Conservation (phyloP, 2,113 vertebrate genomes). For the Vicugna pacos region DNA sequence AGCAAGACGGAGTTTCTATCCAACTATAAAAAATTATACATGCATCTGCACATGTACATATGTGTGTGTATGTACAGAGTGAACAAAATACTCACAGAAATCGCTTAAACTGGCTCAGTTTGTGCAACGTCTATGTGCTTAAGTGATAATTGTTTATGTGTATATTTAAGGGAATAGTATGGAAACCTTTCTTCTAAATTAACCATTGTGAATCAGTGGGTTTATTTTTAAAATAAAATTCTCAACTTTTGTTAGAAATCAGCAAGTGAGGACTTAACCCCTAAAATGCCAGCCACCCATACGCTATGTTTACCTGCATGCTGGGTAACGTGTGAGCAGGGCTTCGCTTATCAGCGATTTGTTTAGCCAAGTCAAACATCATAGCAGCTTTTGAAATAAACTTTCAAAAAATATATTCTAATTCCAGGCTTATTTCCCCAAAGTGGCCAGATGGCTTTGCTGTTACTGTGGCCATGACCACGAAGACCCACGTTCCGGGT, state of each 20-base stretch:
- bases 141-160: background rate
- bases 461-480: fast-evolving
- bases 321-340: background rate
- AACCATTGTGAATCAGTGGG: background rate
- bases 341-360: background rate
- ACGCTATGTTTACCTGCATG: background rate
- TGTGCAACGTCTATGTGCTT: background rate
- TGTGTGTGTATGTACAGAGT: too few relatives aligned
- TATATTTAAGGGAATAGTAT: background rate
- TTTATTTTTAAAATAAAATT: background rate
- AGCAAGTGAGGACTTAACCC: too few relatives aligned
- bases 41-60: too few relatives aligned
- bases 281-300: background rate
- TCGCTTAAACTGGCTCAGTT: background rate
- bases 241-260: background rate
- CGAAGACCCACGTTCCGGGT: fast-evolving
- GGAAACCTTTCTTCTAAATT: background rate
- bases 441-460: background rate
- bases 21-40: background rate
- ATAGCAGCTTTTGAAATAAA: background rate
- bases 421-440: background rate
- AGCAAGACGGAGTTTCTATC: background rate
- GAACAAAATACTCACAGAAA: background rate
- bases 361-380: background rate
- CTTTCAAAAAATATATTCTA: background rate